A percentile compares a stretch with the other conserved stretches of the same genome.
Evolutionary conservation across 2,797 vertebrate genomes (phyloP).

Genomic region (Xerus rutilus): DNA sequence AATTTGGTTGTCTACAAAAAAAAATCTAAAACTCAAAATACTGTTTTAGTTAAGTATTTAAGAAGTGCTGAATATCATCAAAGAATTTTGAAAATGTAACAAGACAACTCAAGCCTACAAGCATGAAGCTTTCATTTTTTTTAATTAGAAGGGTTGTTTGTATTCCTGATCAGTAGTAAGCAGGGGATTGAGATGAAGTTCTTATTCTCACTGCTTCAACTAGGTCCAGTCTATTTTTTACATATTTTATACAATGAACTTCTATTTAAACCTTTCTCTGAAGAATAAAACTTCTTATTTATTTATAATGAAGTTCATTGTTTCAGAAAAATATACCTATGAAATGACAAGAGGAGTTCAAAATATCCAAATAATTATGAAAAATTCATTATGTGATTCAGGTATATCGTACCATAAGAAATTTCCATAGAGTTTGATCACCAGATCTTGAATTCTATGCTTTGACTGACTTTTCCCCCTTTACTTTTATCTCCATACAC

Average conservation of each 20-base stretch:
- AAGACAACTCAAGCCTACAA: neutral
- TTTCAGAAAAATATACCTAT: neutral
- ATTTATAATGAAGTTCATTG: neutral
- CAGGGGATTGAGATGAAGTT: neutral
- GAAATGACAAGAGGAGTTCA: neutral
- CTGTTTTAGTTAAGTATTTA: conserved; percentile 48
- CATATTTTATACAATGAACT: neutral
- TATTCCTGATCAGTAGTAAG: neutral
- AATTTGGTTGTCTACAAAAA: conserved; percentile 49
- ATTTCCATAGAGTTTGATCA: neutral
- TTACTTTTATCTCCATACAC: neutral
- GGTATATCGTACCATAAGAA: neutral
- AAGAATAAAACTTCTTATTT: neutral
- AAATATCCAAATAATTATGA: conserved; percentile 3
- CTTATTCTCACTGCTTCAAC: neutral
- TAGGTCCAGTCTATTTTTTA: neutral
- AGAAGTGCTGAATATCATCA: conserved; percentile 34
- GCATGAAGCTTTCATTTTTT: neutral
- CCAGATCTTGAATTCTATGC: neutral
- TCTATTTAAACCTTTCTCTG: neutral
- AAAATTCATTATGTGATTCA: neutral
- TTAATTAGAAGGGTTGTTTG: neutral
- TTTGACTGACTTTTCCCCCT: neutral
- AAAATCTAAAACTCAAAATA: conserved; percentile 53
- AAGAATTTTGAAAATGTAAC: conserved; percentile 47